Base-by-base conservation (phyloP, 2,113 vertebrate genomes). In the Toxotes jaculatrix region DNA sequence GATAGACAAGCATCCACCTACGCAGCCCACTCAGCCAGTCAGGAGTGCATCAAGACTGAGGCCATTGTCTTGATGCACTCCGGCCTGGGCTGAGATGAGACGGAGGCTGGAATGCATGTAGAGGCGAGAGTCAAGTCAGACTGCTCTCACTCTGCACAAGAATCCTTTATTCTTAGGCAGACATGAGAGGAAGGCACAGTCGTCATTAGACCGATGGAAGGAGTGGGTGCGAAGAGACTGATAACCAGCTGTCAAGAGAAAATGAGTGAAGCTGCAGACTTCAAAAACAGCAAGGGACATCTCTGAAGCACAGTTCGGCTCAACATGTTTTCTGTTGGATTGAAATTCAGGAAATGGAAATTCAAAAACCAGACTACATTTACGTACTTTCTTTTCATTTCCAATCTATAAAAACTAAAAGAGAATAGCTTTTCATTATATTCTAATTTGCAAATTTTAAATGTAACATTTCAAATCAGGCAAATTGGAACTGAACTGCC, bases 81-180 rank as follows among this genome's bases (percentile, higher is more conserved):
- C 31, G n/a, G 83, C 53, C 74, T 66, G 78, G 68, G 75, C 74
- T 69, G 68, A 59, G 70, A 74, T 73, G 76, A 78, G 70, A 79
- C 43, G 53, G 69, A 77, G 74, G 56, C 65, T 79, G 69, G 87
- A 92, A 88, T 88, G 79, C 70, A 64, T 67, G 67, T 53, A 68
- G 63, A 74, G 61, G 89, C 66, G 56, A 85, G 81, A 93, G 56
- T 45, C 31, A 42, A 65, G 60, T 64, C 74, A 83, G 61, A 40
- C 74, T 55, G 47, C 60, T 57, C 67, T 78, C 38, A 19, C 64
- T 68, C 32, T 38, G 77, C 73, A 81, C 83, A 75, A 75, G 77
- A 74, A 69, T 88, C 88, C 86, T 89, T 89, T 82, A 77, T 83
- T 78, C 49, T 68, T 65, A 49, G 43, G 32, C 68, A 71, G 75